These are phyloP conservation scores for Mobula hypostoma DNA, from an alignment of 2,113 vertebrate species.

Conservation along the genomic window DNA sequence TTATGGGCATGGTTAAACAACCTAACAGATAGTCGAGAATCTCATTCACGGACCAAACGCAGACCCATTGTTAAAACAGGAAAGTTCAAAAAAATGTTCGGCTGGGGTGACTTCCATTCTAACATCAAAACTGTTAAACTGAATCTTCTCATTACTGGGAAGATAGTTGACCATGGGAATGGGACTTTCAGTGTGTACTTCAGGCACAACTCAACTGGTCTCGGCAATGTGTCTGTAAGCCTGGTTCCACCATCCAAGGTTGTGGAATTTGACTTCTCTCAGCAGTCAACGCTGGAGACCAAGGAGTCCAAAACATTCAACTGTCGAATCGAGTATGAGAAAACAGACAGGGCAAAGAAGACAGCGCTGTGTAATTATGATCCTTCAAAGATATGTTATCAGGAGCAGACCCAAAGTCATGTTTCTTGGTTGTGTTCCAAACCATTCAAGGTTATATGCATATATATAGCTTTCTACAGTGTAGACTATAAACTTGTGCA, in stretches of 20 bases:
- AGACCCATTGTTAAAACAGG: slow-evolving; percentile 97
- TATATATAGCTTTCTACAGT: slow-evolving; percentile 99
- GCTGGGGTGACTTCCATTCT: slow-evolving; percentile 98
- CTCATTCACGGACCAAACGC: slow-evolving; percentile 88
- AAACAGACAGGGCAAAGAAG: slow-evolving; percentile 97
- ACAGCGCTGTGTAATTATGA: slow-evolving; percentile 85
- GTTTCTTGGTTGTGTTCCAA: slow-evolving; percentile 98
- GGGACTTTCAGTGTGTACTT: slow-evolving; percentile 98
- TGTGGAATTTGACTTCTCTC: slow-evolving; percentile 86
- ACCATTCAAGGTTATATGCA: slow-evolving; percentile 98
- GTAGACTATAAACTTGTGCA: slow-evolving; percentile 98
- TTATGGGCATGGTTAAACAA: slow-evolving; percentile 98
- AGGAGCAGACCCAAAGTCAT: slow-evolving; percentile 97
- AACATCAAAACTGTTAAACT: slow-evolving; percentile 98
- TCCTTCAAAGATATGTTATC: slow-evolving; percentile 89
- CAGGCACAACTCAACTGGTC: slow-evolving; percentile 92
- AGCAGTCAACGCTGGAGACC: slow-evolving; percentile 86
- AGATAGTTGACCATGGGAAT: slow-evolving; percentile 97
- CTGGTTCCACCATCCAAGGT: slow-evolving; percentile 95
- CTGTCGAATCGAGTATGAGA: slow-evolving; percentile 97
- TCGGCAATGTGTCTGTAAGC: slow-evolving; percentile 94
- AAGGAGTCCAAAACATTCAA: slow-evolving; percentile 98
- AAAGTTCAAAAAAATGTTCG: slow-evolving; percentile 99
- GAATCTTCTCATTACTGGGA: slow-evolving; percentile 96
- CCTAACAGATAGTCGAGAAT: slow-evolving; percentile 80